phyloP scores from a whole-genome alignment of 2,113 vertebrate genomes.

The Dromas ardeola region DNA sequence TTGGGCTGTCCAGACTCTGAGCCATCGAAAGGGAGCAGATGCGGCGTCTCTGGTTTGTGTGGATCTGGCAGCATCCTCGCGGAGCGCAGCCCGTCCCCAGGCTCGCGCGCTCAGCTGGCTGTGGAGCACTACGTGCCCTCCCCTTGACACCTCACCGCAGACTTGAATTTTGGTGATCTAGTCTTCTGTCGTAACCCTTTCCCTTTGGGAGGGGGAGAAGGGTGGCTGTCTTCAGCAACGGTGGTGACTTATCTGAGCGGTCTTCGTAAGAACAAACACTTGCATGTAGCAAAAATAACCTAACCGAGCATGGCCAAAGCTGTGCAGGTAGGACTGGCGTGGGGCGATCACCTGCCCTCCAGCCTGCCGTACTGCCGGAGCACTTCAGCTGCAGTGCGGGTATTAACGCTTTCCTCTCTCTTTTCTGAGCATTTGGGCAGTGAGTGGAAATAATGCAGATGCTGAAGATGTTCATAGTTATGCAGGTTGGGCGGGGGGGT shows the following conservation, averaged over 20 bases:
- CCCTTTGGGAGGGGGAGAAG: not conserved
- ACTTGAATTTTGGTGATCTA: not conserved
- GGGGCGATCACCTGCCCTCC: not conserved
- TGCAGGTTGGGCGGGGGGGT: not conserved
- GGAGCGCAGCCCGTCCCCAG: not conserved
- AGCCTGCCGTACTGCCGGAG: not conserved
- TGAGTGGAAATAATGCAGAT: not conserved
- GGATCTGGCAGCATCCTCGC: not conserved
- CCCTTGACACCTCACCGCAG: not conserved
- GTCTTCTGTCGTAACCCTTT: not conserved
- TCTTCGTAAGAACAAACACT: not conserved
- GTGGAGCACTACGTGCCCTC: not conserved
- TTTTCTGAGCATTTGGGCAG: not conserved
- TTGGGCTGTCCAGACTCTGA: not conserved
- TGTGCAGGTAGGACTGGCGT: not conserved
- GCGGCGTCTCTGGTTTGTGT: not conserved
- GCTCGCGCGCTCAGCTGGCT: not conserved
- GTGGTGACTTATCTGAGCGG: not conserved
- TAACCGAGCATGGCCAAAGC: not conserved
- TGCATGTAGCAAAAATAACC: not conserved
- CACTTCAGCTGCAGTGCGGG: not conserved
- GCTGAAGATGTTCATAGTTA: not conserved
- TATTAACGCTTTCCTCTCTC: not conserved
- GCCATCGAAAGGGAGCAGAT: not conserved
- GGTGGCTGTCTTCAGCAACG: not conserved